Base-by-base conservation (phyloP, 2,888 invertebrate genomes). In the Lithophane ornitopus region DNA sequence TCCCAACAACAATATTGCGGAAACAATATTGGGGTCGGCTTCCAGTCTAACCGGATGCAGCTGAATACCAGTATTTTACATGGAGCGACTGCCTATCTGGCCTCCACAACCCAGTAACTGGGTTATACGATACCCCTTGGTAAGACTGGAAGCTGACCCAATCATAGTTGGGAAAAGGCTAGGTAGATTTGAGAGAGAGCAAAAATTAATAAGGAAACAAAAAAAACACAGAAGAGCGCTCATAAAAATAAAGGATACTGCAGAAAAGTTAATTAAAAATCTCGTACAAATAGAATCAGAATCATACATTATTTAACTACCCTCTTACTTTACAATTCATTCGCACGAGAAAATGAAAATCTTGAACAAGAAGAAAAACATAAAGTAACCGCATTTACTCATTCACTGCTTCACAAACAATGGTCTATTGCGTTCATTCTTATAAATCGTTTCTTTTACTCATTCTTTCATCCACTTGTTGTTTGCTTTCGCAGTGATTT, bases 221-320 rank as follows among this genome's bases (percentile, higher is more conserved):
- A 65, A 54, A 34, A n/a, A 54, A 8, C 28, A 26, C 34, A 52
- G 44, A 49, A 58, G 34, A 9, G 9, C 16, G 14, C 54, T 56
- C 22, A 19, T 19, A 44, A 14, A 78, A 58, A 72, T 34, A 72
- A 73, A 49, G 0, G 8, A 16, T 16, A 12, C n/a, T n/a, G n/a
- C 7, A 34, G 11, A 49, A 76, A 68, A 68, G 6, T 54, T 68
- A 81, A 79, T 79, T 75, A 81, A 75, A 80, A 81, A 52, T 26
- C 61, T 62, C n/a, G 14, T 52, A n/a, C 44, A 74, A 79, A 68
- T 34, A 79, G 34, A 75, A 79, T 28, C 56, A 79, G 34, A 75
- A 79, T 28, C 56, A 67, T 62, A 34, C 46, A 80, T 41, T 44
- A 80, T 49, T 28, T 49, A 39, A 4, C 54, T 12, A 14, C 44